phyloP scores from a whole-genome alignment of 2,888 invertebrate species.

The Tyria jacobaeae region DNA sequence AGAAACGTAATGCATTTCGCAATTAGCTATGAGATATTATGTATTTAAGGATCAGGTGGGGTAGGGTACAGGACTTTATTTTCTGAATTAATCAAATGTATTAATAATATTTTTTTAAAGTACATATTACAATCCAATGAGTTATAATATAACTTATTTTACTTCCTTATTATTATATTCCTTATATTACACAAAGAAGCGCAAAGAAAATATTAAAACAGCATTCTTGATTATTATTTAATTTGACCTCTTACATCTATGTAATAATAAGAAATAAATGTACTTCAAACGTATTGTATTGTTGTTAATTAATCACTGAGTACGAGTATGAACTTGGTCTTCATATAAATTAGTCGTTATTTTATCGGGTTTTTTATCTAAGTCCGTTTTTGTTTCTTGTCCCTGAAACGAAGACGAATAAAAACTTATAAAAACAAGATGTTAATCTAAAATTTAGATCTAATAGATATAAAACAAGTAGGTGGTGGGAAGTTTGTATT shows the following conservation, averaged over 20 bases:
- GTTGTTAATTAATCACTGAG: constrained; percentile 17
- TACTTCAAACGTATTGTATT: constrained; percentile 18
- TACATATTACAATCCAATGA: background rate
- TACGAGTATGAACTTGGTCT: constrained; percentile 12
- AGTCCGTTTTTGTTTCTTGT: constrained; percentile 24
- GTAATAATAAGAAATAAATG: constrained; percentile 24
- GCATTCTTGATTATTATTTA: background rate
- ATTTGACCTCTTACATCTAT: background rate
- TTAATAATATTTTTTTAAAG: background rate
- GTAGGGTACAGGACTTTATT: no score
- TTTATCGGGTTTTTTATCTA: constrained; percentile 27
- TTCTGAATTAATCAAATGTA: background rate
- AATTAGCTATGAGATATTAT: no score
- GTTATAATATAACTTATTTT: background rate
- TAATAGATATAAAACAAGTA: constrained; percentile 5
- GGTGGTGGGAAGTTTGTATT: background rate
- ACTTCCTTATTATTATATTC: background rate
- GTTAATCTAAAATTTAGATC: constrained; percentile 5
- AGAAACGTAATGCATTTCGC: no score
- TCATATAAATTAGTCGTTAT: constrained; percentile 28
- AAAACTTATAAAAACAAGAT: constrained; percentile 17
- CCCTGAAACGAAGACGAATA: constrained; percentile 36
- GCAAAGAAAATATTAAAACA: background rate
- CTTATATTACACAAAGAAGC: background rate
- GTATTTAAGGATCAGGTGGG: no score